phyloP scores from a whole-genome alignment of 2,113 vertebrate species.

The Osmerus mordax region DNA sequence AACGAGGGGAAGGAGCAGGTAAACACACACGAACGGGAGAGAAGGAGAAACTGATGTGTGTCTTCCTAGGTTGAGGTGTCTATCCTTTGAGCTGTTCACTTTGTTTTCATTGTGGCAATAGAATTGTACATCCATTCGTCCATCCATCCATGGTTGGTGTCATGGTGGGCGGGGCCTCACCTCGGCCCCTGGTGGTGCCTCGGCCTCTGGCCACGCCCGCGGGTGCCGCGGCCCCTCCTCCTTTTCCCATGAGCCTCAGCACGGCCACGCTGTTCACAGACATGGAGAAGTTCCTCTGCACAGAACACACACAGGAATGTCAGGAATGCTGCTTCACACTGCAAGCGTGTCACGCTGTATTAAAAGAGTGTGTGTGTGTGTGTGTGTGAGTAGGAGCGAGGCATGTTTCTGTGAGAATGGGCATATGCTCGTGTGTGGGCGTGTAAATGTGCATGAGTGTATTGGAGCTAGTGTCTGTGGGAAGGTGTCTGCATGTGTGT shows the following conservation, averaged over 20 bases:
- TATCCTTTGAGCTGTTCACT: not conserved
- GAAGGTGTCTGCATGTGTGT: not conserved
- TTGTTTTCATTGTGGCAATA: not conserved
- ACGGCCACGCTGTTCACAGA: conserved; percentile 93
- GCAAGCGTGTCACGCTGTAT: conserved; percentile 26
- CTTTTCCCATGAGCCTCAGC: conserved; percentile 90
- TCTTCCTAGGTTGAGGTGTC: conserved; percentile 10
- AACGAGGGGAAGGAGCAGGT: conserved; percentile 25
- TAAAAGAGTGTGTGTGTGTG: conserved; percentile 2
- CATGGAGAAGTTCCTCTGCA: conserved; percentile 92
- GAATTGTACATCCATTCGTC: not conserved
- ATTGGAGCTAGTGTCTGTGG: not conserved
- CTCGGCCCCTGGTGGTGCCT: conserved; percentile 81
- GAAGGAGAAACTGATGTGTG: conserved; percentile 36
- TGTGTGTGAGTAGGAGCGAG: not conserved
- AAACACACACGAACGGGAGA: conserved; percentile 15
- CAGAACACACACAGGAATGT: conserved; percentile 44
- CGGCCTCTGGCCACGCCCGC: conserved; percentile 79
- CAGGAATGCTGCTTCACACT: conserved; percentile 44
- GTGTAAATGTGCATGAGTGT: not conserved
- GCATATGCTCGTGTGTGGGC: not conserved
- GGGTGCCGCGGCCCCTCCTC: conserved; percentile 72
- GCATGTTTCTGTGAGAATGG: too few relatives aligned
- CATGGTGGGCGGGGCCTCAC: conserved; percentile 54
- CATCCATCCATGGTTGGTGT: not conserved